Base-by-base conservation (phyloP, 2,113 vertebrate species). In the Willisornis vidua region DNA sequence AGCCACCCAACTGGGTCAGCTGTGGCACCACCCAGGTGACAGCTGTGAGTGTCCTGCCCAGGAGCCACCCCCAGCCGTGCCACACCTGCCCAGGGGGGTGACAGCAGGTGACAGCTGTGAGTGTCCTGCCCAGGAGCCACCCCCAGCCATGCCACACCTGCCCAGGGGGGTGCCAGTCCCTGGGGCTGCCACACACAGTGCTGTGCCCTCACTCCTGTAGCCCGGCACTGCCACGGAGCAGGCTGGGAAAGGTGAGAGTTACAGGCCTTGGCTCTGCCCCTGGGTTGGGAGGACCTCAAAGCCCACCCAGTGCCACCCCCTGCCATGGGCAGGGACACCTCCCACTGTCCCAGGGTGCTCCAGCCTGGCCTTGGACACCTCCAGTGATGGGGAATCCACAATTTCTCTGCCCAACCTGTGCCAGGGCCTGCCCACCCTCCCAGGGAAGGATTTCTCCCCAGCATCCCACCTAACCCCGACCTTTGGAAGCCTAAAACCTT, bases 201-300 rank as follows among this genome's bases (percentile, higher is more conserved):
- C 31, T 17, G 59, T 24, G 73, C 8, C 61, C 11, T 13, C 5
- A 1, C 9, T 78, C 66, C 1, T 8, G 7, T 1, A 48, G 49
- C 7, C 3, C 1, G 15, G 12, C 9, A 1, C 0, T 2, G 35
- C 19, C 52, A 49, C 0, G 28, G 28, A 13, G 3, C 45, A 8
- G 28, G 39, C 31, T 26, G 11, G 49, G 9, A 8, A 14, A 75
- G 16, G 62, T 37, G 14, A 12, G 14, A 1, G 23, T 46, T 39
- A 8, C 0, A 1, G 70, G 33, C 66, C 43, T 24, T 0, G 1
- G 16, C 24, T 52, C 41, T 15, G 19, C 48, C 33, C 75, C 7
- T 7, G 46, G 80, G 67, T 8, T 19, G 57, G 25, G 35, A 62
- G 22, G 58, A 31, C 13, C 20, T 12, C 6, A 9, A 72, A 62